Conservation (phyloP, 2,888 invertebrate genomes). For the Harmothoe impar region DNA sequence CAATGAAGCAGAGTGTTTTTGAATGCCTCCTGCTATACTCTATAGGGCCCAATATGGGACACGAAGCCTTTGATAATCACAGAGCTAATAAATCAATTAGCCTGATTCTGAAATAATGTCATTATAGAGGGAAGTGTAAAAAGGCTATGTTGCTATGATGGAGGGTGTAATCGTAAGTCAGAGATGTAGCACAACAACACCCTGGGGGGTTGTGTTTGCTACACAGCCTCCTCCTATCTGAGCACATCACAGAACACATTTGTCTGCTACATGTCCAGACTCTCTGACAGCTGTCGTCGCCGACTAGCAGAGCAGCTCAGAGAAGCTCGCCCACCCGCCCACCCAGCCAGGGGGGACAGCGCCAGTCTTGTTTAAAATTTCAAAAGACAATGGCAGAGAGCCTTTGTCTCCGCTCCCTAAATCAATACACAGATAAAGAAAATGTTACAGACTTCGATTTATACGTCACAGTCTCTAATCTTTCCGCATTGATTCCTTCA, state of each 20-base stretch:
- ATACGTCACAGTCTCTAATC: slow-evolving; percentile 54
- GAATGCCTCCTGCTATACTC: neutral
- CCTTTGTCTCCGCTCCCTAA: slow-evolving; percentile 16
- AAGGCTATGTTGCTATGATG: neutral
- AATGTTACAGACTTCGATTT: slow-evolving; percentile 54
- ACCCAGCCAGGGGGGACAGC: slow-evolving; percentile 32
- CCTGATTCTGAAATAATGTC: slow-evolving; percentile 15
- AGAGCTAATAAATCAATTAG: slow-evolving; percentile 31
- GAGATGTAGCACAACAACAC: neutral
- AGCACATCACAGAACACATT: slow-evolving; percentile 19
- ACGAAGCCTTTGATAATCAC: neutral
- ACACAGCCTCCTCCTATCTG: slow-evolving; percentile 1
- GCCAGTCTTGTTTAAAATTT: slow-evolving; percentile 56
- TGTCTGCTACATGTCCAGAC: slow-evolving; percentile 19
- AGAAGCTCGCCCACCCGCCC: slow-evolving; percentile 1
- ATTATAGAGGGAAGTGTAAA: neutral
- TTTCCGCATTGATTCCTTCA: slow-evolving; percentile 50
- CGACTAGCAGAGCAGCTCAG: slow-evolving; percentile 6
- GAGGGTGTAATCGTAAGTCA: neutral
- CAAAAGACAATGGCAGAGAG: slow-evolving; percentile 50
- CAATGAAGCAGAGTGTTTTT: neutral
- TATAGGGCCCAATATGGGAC: neutral
- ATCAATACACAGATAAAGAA: slow-evolving; percentile 58
- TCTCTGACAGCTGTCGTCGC: slow-evolving; percentile 32
- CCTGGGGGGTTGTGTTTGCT: slow-evolving; percentile 15